phyloP scores from a whole-genome alignment of 2,888 invertebrate species.

The Chalcis sispes region DNA sequence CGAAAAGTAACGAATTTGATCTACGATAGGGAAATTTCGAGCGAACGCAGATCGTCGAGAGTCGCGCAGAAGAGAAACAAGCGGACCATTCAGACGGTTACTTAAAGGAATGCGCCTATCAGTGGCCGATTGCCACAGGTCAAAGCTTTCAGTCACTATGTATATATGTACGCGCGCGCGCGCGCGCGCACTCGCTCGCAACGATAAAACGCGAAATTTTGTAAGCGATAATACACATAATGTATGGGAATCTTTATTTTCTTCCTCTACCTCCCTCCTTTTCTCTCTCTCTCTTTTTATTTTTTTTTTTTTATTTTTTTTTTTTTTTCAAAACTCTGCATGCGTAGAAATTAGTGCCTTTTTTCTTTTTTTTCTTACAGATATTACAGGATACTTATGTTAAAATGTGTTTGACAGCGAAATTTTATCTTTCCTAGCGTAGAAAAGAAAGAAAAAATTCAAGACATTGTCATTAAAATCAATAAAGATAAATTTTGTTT shows the following conservation, averaged over 20 bases:
- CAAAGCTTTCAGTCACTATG: slow-evolving; percentile 68
- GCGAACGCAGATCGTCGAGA: background rate
- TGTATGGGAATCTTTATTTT: slow-evolving; percentile 56
- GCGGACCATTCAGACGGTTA: slow-evolving; percentile 67
- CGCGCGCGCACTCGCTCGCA: background rate
- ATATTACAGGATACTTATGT: too few species aligned
- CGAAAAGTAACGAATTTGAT: background rate
- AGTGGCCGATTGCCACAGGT: slow-evolving; percentile 73
- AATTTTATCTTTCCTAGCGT: too few species aligned
- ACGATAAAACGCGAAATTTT: slow-evolving; percentile 67
- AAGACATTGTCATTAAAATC: too few species aligned
- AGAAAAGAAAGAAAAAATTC: too few species aligned
- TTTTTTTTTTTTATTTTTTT: background rate
- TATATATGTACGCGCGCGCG: slow-evolving; percentile 2
- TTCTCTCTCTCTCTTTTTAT: slow-evolving; percentile 17
- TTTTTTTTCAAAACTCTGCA: too few species aligned
- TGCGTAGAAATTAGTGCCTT: too few species aligned
- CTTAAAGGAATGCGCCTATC: slow-evolving; percentile 72
- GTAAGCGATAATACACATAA: slow-evolving; percentile 62
- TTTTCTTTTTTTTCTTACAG: too few species aligned
- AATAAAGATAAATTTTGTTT: too few species aligned
- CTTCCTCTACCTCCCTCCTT: background rate
- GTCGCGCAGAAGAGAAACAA: slow-evolving; percentile 64
- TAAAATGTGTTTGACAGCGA: too few species aligned
- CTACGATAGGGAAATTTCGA: background rate